Evolutionary conservation across 2,888 invertebrate species (phyloP), one percentile per base, ranked within the genome.

Genomic region (Brachylomia viminalis): DNA sequence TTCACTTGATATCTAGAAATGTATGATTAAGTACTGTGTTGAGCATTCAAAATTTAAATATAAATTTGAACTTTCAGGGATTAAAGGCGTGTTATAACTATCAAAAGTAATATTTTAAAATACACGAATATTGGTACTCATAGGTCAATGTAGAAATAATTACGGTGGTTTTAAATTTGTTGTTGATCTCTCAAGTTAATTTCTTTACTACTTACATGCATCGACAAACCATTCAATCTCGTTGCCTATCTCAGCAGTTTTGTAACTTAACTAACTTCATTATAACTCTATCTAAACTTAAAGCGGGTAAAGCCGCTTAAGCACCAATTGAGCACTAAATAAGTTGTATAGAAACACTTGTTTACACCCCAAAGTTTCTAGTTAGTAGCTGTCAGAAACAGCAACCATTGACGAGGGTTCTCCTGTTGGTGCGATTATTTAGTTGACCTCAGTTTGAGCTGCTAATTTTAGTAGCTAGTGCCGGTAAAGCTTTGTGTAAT

Each of bases 321-420:
- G 77, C 61, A 72, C 73, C 75, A 79, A 82, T 79, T 54, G 13
- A 56, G 72, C 67, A 68, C 61, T 76, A 77, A 79, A 77, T 77
- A 84, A 77, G 74, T 83, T 73, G 71, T 83, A 85, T 73, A 74
- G 82, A 76, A 83, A 72, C 76, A 76, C 80, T 85, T 80, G 79
- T 83, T 82, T 82, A 82, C 81, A 79, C 85, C 82, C 83, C 77
- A 84, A 84, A 87, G 85, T 86, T 86, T 85, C 77, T 79, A 87
- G 85, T 85, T 80, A 76, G 79, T 81, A 84, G 86, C 93, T 93
- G 95, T 94, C 94, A 93, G 84, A 84, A 88, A 74, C 95, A 95
- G 90, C 70, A 80, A 68, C 86, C 61, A 92, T 92, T 95, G 95
- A 95, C 95, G 92, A 95, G 95, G 95, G 95, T 95, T 56, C 47